Evolutionary conservation across 2,888 invertebrate genomes (phyloP).

Genomic region (Acanthosepion pharaonis): DNA sequence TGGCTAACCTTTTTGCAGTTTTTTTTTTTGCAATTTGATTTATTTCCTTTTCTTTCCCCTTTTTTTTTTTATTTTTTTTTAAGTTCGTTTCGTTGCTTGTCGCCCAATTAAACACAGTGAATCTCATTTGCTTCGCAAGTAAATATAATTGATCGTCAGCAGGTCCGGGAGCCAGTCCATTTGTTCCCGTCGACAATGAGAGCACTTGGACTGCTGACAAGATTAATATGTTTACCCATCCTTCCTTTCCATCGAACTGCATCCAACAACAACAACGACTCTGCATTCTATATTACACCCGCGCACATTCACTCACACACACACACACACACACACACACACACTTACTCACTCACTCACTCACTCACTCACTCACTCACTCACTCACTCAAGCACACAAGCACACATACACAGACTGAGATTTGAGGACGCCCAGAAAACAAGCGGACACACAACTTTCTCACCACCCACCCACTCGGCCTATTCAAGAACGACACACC

Average conservation of each 20-base stretch:
- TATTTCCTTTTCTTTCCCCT: too few species aligned
- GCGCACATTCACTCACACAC: background rate
- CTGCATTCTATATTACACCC: background rate
- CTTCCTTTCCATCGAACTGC: background rate
- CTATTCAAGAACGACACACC: too few species aligned
- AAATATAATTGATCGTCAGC: background rate
- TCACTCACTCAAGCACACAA: background rate
- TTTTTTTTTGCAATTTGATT: too few species aligned
- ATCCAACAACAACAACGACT: background rate
- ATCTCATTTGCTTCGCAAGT: background rate
- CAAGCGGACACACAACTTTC: background rate
- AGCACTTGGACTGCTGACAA: background rate
- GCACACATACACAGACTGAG: background rate
- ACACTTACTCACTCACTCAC: background rate
- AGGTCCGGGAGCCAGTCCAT: slow-evolving; percentile 7
- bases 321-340: fast-evolving
- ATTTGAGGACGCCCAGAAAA: too few species aligned
- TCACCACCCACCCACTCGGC: background rate
- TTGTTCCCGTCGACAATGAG: background rate
- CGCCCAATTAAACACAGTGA: background rate
- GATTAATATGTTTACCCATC: background rate
- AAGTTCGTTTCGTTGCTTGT: background rate
- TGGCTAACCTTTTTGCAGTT: too few species aligned
- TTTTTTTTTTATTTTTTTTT: too few species aligned
- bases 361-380: fast-evolving